Base-by-base conservation (phyloP, 2,888 invertebrate species). In the Bedellia somnulentella region DNA sequence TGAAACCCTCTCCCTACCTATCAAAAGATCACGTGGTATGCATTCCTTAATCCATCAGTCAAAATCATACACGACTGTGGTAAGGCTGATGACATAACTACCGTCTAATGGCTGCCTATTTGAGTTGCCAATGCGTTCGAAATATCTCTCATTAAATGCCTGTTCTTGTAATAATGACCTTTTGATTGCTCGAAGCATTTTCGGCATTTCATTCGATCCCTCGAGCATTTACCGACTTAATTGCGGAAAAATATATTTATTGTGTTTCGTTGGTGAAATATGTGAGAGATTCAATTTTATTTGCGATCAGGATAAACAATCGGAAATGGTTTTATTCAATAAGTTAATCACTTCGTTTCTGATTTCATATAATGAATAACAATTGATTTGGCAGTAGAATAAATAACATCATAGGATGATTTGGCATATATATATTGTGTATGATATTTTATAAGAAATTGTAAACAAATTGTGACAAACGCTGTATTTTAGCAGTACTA, bases 111-210 rank as follows among this genome's bases (percentile, higher is more conserved):
- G 5, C 8, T 18, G 18, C 18, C 8, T 5, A 6, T 18, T 8
- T 24, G 12, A 12, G 12, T 24, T 10, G 11, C 11, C 24, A 11
- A 4, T 13, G 5, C 24, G 11, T 24, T 12, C 11, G 11, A 13
- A 12, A 6, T 6, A 24, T 11, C 11, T 5, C 24, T 11, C 11
- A 13, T 12, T 24, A 24, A 24, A 24, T 3, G 24, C 11, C 12
- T 11, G 13, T 12, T 12, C 11, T 24, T 12, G 24, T n/a, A 24
- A 10, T 26, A 26, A 26, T 26, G 26, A 26, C 14, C 26, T 26
- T 26, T 26, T 26, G 26, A 26, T 26, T 26, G 26, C 26, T n/a
- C n/a, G n/a, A n/a, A n/a, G n/a, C n/a, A n/a, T n/a, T n/a, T n/a
- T n/a, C n/a, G n/a, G n/a, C n/a, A n/a, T n/a, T n/a, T n/a, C 26